Evolutionary conservation across 2,797 vertebrate genomes (phyloP).

Genomic region (Molossus alvarezi): DNA sequence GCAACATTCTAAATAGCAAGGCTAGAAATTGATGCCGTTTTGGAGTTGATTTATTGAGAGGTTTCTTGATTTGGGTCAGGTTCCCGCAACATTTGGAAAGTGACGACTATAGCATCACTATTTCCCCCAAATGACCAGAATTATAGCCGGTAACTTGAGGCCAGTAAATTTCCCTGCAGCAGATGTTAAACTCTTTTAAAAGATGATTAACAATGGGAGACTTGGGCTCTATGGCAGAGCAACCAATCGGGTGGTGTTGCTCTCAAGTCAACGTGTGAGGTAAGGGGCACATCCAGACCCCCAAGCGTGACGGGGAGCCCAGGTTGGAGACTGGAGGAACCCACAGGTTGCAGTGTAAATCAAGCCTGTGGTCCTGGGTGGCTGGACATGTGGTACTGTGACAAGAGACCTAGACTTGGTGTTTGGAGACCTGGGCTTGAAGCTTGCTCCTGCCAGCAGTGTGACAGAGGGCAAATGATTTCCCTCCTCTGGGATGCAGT

Average conservation of each 20-base stretch:
- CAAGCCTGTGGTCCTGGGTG: constrained; percentile 63
- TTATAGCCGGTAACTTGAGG: constrained; percentile 86
- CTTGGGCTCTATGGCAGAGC: constrained; percentile 59
- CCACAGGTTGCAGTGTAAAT: constrained; percentile 79
- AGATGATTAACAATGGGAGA: constrained; percentile 86
- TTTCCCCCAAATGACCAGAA: constrained; percentile 87
- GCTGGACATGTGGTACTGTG: constrained; percentile 4
- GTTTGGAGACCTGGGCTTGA: background rate
- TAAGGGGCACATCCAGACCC: constrained; percentile 67
- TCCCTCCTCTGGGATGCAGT: constrained; percentile 53
- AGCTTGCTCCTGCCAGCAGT: constrained; percentile 53
- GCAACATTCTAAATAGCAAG: constrained; percentile 75
- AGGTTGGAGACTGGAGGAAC: constrained; percentile 59
- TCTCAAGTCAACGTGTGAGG: constrained; percentile 79
- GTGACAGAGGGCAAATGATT: constrained; percentile 15
- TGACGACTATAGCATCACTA: constrained; percentile 85
- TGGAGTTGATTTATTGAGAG: constrained; percentile 85
- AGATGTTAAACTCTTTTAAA: constrained; percentile 88
- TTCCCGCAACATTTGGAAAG: constrained; percentile 86
- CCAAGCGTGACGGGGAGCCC: constrained; percentile 60
- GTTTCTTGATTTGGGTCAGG: constrained; percentile 85
- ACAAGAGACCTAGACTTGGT: constrained; percentile 29
- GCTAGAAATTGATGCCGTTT: constrained; percentile 77
- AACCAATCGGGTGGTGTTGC: constrained; percentile 74
- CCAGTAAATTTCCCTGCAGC: constrained; percentile 86